Percentiles rank a stretch among this genome's conserved stretches.
phyloP scores from a whole-genome alignment of 1,140 invertebrate genomes.

The Sitobion miscanthi region DNA sequence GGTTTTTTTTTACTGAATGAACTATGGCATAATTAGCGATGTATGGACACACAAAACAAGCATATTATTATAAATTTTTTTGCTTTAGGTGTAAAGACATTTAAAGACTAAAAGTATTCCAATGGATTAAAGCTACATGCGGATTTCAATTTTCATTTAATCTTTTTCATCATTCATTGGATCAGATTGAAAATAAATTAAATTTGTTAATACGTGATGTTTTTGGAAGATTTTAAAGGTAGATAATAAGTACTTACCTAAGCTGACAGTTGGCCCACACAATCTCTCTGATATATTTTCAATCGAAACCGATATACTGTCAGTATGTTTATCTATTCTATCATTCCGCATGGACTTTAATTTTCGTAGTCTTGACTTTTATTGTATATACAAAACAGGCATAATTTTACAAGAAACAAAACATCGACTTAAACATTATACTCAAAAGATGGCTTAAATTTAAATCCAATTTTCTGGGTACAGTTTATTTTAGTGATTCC shows the following conservation, averaged over 20 bases:
- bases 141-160: background rate
- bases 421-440: background rate
- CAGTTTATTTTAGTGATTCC: background rate
- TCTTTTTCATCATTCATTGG: background rate
- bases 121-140: background rate
- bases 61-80: background rate
- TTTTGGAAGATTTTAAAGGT: background rate
- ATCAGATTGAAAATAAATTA: background rate
- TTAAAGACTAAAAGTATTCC: background rate
- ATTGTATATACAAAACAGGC: background rate
- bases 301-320: background rate
- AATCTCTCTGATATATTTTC: conserved; percentile 1
- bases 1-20: background rate
- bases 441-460: background rate
- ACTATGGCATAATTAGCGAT: background rate
- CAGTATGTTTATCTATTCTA: background rate
- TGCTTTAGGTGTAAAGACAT: background rate
- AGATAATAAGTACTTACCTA: background rate
- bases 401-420: background rate
- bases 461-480: background rate
- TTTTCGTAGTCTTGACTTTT: background rate
- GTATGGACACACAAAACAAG: background rate
- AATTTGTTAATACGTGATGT: background rate
- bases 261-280: background rate
- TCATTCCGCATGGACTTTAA: background rate